Evolutionary conservation across 2,113 vertebrate species (phyloP), one percentile per base, ranked within the genome.

Genomic region (Psittacula cyanocephala): DNA sequence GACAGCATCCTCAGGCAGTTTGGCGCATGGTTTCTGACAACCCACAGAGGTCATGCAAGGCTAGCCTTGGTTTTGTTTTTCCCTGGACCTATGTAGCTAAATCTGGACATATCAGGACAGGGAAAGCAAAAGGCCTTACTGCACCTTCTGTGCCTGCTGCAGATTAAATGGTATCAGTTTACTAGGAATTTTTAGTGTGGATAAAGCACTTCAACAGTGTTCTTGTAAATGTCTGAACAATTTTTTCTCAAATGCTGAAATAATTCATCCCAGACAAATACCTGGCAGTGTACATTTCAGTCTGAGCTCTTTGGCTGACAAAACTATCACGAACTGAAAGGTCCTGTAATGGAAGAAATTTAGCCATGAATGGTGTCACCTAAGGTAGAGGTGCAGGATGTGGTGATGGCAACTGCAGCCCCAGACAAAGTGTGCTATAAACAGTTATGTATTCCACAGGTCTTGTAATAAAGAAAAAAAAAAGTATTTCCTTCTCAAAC

Each of bases 181-280:
- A 74, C 79, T 1, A 37, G 62, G 76, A 83, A 49, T 60, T 93
- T 86, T 90, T 86, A 91, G 33, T 31, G 9, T 41, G 76, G n/a
- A 28, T 88, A 64, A 91, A 94, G 70, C 35, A 28, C 29, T 91
- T 41, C 50, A 80, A 4, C 52, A 63, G 76, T 44, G 50, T 88
- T 80, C 91, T 95, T 88, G 72, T 93, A 96, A 95, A 93, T 25
- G 88, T 94, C 94, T 88, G 70, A 88, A 60, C 50, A 88, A 41
- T 83, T 95, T 89, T 89, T 94, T 91, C 71, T 96, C 71, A 83
- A 94, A 74, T 0, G 1, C 50, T 63, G 68, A 88, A 94, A 84
- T 93, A 94, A 84, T 84, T 88, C 50, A 74, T 76, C 60, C 65
- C 57, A 90, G 88, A 88, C 82, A 90, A 81, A 88, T 81, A 93